phyloP scores from a whole-genome alignment of 2,797 vertebrate genomes.

The Oryzias sinensis region DNA sequence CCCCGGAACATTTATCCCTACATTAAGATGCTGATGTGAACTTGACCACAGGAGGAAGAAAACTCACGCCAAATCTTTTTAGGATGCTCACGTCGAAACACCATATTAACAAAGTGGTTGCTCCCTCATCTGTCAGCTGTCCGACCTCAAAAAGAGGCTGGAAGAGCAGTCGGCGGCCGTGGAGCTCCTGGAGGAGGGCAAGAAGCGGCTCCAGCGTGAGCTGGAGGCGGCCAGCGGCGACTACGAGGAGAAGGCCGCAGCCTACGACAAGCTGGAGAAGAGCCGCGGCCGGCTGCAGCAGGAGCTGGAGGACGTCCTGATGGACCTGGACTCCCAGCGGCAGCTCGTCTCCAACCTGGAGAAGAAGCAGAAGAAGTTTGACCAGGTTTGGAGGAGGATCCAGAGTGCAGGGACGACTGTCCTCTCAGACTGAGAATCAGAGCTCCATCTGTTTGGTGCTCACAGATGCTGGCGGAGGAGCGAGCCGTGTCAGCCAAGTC shows the following conservation, averaged over 20 bases:
- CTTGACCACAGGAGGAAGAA: neutral
- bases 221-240: slow-evolving; percentile 85
- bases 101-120: neutral
- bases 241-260: slow-evolving; percentile 91
- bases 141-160: slow-evolving; percentile 91
- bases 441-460: neutral
- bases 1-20: neutral
- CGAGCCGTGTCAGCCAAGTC: slow-evolving; percentile 89
- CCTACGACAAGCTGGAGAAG: slow-evolving; percentile 96
- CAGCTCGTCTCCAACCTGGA: slow-evolving; percentile 93
- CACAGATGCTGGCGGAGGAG: slow-evolving; percentile 92
- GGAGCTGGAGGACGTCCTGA: slow-evolving; percentile 91
- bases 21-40: too few relatives aligned
- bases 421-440: too few relatives aligned
- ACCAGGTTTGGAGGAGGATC: slow-evolving; percentile 77
- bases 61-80: too few relatives aligned
- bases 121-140: slow-evolving; percentile 75
- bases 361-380: slow-evolving; percentile 98
- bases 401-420: too few relatives aligned
- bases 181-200: slow-evolving; percentile 91
- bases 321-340: slow-evolving; percentile 92
- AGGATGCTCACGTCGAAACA: too few relatives aligned
- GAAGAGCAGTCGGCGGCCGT: slow-evolving; percentile 81
- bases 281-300: slow-evolving; percentile 91
- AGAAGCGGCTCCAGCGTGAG: slow-evolving; percentile 91